A percentile compares a stretch with the other conserved stretches of the same genome.
Conservation (phyloP, 1,140 invertebrate species). For the Drosophila albomicans region DNA sequence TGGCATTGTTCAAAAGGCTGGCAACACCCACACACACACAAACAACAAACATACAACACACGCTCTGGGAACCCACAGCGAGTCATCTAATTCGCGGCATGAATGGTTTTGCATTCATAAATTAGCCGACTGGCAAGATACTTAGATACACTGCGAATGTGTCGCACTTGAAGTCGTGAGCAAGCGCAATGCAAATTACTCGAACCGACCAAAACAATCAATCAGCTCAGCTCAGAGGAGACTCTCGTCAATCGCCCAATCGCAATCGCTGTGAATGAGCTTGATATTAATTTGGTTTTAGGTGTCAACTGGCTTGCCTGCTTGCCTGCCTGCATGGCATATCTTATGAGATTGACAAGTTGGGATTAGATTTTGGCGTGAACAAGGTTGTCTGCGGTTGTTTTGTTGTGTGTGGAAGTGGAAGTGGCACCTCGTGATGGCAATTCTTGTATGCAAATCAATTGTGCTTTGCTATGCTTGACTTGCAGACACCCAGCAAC, state of each 20-base stretch:
- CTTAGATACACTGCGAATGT: slow-evolving; percentile 48
- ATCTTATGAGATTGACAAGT: slow-evolving; percentile 76
- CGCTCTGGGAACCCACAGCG: slow-evolving; percentile 23
- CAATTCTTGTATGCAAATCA: slow-evolving; percentile 16
- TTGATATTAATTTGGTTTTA: slow-evolving; percentile 69
- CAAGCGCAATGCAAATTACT: slow-evolving; percentile 68
- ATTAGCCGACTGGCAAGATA: slow-evolving; percentile 58
- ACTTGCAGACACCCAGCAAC: neutral
- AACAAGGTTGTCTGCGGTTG: slow-evolving; percentile 54
- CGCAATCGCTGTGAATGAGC: slow-evolving; percentile 36
- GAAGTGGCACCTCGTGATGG: neutral
- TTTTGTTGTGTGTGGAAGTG: slow-evolving; percentile 16
- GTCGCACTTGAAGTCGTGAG: slow-evolving; percentile 68
- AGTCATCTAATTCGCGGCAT: slow-evolving; percentile 76
- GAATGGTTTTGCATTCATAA: slow-evolving; percentile 82
- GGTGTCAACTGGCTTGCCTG: slow-evolving; percentile 60
- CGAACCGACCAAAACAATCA: slow-evolving; percentile 61
- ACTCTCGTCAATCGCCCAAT: slow-evolving; percentile 4
- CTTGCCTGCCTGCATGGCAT: slow-evolving; percentile 60
- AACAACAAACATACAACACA: slow-evolving; percentile 3
- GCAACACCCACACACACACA: slow-evolving; percentile 57
- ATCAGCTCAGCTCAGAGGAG: slow-evolving; percentile 55
- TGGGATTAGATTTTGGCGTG: slow-evolving; percentile 59
- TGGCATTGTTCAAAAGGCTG: slow-evolving; percentile 63
- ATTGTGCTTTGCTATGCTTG: neutral